Conservation (phyloP, 2,797 vertebrate species). For the Eospalax fontanierii region DNA sequence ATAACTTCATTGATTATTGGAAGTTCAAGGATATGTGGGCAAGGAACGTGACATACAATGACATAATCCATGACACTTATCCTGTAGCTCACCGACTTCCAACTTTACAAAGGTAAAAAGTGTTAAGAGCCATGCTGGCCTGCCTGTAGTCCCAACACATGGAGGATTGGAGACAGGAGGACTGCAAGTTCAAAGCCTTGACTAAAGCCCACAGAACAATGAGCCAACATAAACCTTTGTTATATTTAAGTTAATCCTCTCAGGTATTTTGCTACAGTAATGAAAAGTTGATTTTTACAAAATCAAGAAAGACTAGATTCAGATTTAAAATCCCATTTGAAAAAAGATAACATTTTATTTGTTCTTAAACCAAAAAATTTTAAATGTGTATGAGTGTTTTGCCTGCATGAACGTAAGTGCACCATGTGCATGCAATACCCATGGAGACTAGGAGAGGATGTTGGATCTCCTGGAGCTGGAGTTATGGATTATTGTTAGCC, state of each 20-base stretch:
- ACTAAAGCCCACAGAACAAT: not conserved
- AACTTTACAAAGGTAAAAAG: constrained; percentile 28
- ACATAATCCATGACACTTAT: not conserved
- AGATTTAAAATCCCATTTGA: constrained; percentile 37
- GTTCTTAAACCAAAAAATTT: too few species aligned
- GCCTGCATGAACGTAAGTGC: too few species aligned
- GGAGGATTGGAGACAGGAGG: not conserved
- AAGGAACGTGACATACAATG: not conserved
- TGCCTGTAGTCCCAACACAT: not conserved
- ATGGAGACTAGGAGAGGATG: too few species aligned
- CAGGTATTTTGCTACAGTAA: not conserved
- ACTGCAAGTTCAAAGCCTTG: not conserved
- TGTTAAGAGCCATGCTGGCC: not conserved
- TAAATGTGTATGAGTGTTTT: too few species aligned
- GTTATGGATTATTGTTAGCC: too few species aligned
- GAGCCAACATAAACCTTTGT: not conserved
- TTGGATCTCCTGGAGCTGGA: too few species aligned
- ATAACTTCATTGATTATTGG: constrained; percentile 10
- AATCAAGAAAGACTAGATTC: constrained; percentile 40
- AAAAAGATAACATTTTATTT: constrained; percentile 9
- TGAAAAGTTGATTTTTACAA: not conserved
- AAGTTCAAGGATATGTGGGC: constrained; percentile 1
- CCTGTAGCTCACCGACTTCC: not conserved
- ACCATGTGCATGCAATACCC: too few species aligned
- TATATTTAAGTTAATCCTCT: not conserved